Conservation (phyloP, 2,113 vertebrate species). For the Aviceda subcristata region DNA sequence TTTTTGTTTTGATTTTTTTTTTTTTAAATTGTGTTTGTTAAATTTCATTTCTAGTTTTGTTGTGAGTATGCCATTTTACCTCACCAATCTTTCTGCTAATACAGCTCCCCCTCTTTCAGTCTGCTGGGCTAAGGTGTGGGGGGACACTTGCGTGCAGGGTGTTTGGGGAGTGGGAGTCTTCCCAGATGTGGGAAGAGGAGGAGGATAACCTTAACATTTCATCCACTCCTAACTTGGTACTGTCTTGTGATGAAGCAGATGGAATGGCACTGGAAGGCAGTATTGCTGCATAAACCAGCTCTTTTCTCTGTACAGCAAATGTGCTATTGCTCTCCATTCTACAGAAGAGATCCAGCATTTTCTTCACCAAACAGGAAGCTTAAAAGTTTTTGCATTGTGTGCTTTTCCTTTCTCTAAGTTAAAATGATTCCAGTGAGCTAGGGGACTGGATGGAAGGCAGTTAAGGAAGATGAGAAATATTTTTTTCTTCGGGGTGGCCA, state of each 20-base stretch:
- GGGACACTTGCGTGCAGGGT: background rate
- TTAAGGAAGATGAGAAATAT: background rate
- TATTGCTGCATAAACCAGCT: background rate
- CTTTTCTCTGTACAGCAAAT: background rate
- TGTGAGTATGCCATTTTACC: conserved; percentile 68
- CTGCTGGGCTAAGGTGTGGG: conserved; percentile 71
- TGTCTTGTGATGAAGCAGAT: background rate
- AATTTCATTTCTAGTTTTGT: conserved; percentile 67
- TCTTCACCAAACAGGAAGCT: background rate
- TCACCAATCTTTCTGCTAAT: conserved; percentile 77
- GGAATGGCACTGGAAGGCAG: background rate
- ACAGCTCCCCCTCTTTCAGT: conserved; percentile 74
- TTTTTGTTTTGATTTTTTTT: conserved; percentile 40
- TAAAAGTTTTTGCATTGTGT: background rate
- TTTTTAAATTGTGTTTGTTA: background rate
- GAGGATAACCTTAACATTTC: background rate
- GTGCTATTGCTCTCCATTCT: background rate
- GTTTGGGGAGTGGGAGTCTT: background rate
- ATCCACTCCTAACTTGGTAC: background rate
- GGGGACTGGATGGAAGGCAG: background rate
- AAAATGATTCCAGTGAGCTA: background rate
- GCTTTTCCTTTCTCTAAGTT: background rate
- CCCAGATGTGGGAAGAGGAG: background rate
- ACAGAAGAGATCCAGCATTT: background rate
- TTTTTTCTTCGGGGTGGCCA: background rate